Evolutionary conservation across 2,797 vertebrate genomes (phyloP).

Genomic region (Tokudaia muenninki): DNA sequence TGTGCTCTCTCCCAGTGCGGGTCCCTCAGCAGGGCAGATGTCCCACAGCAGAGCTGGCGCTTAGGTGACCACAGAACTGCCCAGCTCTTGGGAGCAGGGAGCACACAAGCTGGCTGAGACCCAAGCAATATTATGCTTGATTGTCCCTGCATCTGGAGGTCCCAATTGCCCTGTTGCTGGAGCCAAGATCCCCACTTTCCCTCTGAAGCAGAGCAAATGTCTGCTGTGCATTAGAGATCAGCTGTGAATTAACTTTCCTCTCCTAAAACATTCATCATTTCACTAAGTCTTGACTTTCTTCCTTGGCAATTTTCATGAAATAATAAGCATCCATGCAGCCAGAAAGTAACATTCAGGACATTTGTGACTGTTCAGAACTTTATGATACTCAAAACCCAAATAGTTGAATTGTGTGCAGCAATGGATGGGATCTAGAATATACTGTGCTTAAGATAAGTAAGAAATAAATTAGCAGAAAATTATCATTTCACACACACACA

Average conservation of each 20-base stretch:
- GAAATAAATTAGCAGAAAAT: constrained; percentile 33
- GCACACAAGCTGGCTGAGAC: too few species aligned
- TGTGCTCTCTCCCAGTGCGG: too few species aligned
- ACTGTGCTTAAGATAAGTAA: constrained; percentile 1
- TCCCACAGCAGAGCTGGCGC: too few species aligned
- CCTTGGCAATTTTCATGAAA: constrained; percentile 64
- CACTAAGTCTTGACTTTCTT: constrained; percentile 61
- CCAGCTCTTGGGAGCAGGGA: too few species aligned
- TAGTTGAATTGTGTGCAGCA: neutral
- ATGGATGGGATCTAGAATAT: neutral
- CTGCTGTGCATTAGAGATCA: constrained; percentile 73
- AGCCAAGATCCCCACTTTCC: constrained; percentile 1
- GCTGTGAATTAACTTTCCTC: constrained; percentile 66
- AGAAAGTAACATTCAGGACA: constrained; percentile 53
- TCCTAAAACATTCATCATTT: constrained; percentile 56
- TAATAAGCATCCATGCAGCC: neutral
- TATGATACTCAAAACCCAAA: neutral
- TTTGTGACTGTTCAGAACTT: constrained; percentile 7
- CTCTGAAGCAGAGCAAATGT: constrained; percentile 71
- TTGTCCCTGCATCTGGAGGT: too few species aligned
- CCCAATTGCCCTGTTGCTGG: too few species aligned
- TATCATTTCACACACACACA: neutral
- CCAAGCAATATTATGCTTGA: too few species aligned
- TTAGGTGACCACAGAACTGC: too few species aligned
- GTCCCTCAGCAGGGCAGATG: too few species aligned